Conservation (phyloP, 1,140 invertebrate species). For the Cardiocondyla obscurior region DNA sequence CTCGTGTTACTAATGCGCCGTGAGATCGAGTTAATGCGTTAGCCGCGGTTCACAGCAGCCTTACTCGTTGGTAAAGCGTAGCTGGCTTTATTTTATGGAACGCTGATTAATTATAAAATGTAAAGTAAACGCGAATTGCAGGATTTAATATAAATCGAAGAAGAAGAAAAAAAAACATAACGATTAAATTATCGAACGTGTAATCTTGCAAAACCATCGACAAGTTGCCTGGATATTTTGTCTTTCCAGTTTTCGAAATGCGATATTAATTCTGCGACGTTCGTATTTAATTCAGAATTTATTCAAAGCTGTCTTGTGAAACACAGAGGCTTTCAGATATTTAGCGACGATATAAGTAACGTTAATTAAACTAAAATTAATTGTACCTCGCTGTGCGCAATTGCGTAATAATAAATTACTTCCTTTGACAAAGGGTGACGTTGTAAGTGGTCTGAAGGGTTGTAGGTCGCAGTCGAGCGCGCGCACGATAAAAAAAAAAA, state of each 20-base stretch:
- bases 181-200: background rate
- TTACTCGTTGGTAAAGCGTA: background rate
- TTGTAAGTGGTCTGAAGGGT: background rate
- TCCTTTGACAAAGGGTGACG: background rate
- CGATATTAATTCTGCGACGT: background rate
- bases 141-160: background rate
- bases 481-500: slow-evolving; percentile 36
- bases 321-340: background rate
- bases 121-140: background rate
- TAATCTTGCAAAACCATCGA: background rate
- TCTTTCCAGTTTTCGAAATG: background rate
- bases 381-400: background rate
- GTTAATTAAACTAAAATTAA: slow-evolving; percentile 28
- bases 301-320: background rate
- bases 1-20: slow-evolving; percentile 6
- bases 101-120: background rate
- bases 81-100: background rate
- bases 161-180: background rate
- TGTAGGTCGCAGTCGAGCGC: background rate
- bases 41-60: background rate
- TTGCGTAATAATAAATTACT: background rate
- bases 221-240: background rate
- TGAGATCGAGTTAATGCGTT: slow-evolving; percentile 18
- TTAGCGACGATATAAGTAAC: background rate
- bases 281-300: background rate